phyloP scores from a whole-genome alignment of 1,140 invertebrate species.

The Diorhabda carinulata region DNA sequence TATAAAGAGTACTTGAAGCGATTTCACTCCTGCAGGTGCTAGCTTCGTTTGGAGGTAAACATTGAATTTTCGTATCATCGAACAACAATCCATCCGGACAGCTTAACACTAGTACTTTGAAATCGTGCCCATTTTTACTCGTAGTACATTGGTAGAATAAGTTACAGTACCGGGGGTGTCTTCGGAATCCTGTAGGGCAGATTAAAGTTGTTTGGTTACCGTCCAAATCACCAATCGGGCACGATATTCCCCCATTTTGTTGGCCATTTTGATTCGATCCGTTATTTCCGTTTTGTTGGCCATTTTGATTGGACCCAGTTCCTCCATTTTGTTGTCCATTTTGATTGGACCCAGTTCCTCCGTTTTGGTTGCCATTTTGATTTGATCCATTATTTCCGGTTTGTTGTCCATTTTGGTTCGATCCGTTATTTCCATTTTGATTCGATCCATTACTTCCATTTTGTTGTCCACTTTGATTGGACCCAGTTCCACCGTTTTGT shows the following conservation, averaged over 20 bases:
- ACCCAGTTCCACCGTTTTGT: too few relatives aligned
- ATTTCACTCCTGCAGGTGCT: slow-evolving; percentile 57
- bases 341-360: too few relatives aligned
- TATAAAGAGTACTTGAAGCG: slow-evolving; percentile 52
- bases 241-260: slow-evolving; percentile 26
- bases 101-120: slow-evolving; percentile 67
- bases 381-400: too few relatives aligned
- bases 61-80: slow-evolving; percentile 68
- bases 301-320: too few relatives aligned
- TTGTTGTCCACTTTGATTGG: too few relatives aligned
- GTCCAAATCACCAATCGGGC: slow-evolving; percentile 45
- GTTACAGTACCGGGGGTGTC: slow-evolving; percentile 80
- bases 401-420: too few relatives aligned
- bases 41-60: slow-evolving; percentile 58
- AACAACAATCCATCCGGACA: slow-evolving; percentile 74
- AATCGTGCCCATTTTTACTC: slow-evolving; percentile 57
- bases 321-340: too few relatives aligned
- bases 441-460: too few relatives aligned
- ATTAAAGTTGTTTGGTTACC: slow-evolving; percentile 67
- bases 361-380: too few relatives aligned
- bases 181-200: slow-evolving; percentile 75
- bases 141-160: slow-evolving; percentile 78
- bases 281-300: too few relatives aligned
- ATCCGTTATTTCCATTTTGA: too few relatives aligned
- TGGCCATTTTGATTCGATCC: background rate